These are phyloP conservation scores for Hydractinia symbiolongicarpus DNA, from an alignment of 30 jellyfish, hydroid and myxozoan species.

Conservation along the genomic window DNA sequence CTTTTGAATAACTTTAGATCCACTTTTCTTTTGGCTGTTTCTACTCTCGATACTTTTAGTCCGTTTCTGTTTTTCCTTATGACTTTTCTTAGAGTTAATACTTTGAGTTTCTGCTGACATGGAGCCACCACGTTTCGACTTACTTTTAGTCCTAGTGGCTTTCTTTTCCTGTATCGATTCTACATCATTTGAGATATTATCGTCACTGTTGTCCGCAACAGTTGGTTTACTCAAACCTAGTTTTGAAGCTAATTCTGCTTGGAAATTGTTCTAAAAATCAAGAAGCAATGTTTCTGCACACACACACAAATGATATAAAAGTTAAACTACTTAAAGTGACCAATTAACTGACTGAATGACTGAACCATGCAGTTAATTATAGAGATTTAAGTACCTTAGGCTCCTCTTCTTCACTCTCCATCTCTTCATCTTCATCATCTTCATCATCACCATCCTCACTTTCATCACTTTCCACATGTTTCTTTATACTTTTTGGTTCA, in stretches of 20 bases:
- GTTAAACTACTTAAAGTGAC: no score
- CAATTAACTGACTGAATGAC: no score
- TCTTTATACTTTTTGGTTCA: slow-evolving; percentile 27
- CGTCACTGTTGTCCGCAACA: slow-evolving; percentile 44
- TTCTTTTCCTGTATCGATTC: slow-evolving; percentile 14
- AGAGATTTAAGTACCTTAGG: no score
- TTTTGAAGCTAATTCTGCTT: slow-evolving; percentile 89
- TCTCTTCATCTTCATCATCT: slow-evolving; percentile 14
- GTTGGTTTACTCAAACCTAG: slow-evolving; percentile 42
- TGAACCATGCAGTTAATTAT: no score
- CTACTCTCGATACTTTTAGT: slow-evolving; percentile 2
- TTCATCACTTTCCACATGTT: slow-evolving; percentile 17
- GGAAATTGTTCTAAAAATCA: slow-evolving; percentile 41
- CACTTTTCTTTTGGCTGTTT: neutral
- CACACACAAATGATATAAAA: no score
- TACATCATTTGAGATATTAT: slow-evolving; percentile 31
- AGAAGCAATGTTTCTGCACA: neutral
- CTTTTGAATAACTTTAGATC: no score
- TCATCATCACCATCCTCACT: slow-evolving; percentile 47
- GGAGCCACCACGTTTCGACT: slow-evolving; percentile 8
- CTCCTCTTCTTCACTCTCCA: no score
- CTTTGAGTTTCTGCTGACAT: slow-evolving; percentile 31
- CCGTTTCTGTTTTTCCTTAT: slow-evolving; percentile 32
- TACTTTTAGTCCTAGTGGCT: neutral
- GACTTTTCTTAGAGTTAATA: slow-evolving; percentile 24